Conservation (phyloP, 2,888 invertebrate genomes). For the Drosophila mimetica region DNA sequence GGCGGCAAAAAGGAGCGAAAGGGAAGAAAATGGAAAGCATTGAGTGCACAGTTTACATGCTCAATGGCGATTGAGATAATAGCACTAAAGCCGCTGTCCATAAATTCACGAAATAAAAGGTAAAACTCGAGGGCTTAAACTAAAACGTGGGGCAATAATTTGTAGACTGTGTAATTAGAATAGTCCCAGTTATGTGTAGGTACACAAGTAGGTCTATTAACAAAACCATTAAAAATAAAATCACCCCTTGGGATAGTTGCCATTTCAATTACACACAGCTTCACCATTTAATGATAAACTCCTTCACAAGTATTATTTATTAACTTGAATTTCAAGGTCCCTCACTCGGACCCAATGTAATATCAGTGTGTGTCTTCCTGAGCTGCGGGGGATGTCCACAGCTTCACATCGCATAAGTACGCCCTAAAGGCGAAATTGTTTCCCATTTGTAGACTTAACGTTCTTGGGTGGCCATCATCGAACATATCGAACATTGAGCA, state of each 20-base stretch:
- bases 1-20: background rate
- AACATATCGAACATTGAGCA: slow-evolving; percentile 3
- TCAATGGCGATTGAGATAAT: slow-evolving; percentile 1
- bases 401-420: slow-evolving; percentile 5
- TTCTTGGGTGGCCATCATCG: slow-evolving; percentile 13
- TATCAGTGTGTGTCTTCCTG: background rate
- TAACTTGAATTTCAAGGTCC: background rate
- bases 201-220: no score
- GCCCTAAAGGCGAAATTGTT: slow-evolving; percentile 9
- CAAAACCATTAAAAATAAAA: background rate
- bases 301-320: no score
- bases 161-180: background rate
- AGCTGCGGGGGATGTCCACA: slow-evolving; percentile 5
- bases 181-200: no score
- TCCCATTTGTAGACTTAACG: slow-evolving; percentile 27
- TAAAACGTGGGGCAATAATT: background rate
- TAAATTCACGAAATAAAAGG: slow-evolving; percentile 8
- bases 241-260: no score
- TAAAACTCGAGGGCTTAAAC: no score
- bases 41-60: background rate
- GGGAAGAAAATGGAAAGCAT: background rate
- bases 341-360: background rate
- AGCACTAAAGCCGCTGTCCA: slow-evolving; percentile 3
- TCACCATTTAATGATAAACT: no score
- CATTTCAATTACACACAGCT: background rate